Percentiles rank a stretch among this genome's conserved stretches.
Conservation (phyloP, 2,113 vertebrate genomes). For the Laticauda colubrina region DNA sequence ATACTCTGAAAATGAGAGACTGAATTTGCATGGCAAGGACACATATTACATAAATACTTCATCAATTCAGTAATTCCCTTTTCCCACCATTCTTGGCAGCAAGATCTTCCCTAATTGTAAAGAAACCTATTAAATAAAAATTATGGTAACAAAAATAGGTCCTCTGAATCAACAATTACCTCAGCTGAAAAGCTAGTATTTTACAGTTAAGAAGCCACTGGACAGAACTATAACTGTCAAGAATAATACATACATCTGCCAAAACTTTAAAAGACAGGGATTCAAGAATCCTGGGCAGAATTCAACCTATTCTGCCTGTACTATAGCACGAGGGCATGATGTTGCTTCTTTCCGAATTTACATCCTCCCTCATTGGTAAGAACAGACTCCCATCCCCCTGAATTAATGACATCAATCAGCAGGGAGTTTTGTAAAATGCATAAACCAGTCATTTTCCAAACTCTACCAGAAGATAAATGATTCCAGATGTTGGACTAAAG, state of each 20-base stretch:
- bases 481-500: constrained; percentile 84
- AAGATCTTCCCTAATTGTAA: not conserved
- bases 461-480: constrained; percentile 79
- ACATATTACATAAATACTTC: not conserved
- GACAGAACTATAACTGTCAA: constrained; percentile 32
- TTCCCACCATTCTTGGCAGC: not conserved
- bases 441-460: constrained; percentile 75
- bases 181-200: constrained; percentile 22
- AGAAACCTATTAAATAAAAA: not conserved
- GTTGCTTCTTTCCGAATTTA: constrained; percentile 19
- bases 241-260: constrained; percentile 62
- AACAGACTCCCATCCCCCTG: constrained; percentile 53
- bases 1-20: not conserved
- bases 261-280: constrained; percentile 56
- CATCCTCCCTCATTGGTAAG: constrained; percentile 43
- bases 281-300: constrained; percentile 49
- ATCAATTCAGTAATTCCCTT: not conserved
- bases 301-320: constrained; percentile 18
- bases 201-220: constrained; percentile 30
- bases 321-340: not conserved
- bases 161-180: constrained; percentile 34
- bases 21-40: not conserved
- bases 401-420: constrained; percentile 80
- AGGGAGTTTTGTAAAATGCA: constrained; percentile 77
- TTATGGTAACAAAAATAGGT: not conserved